These are phyloP conservation scores for Gastrophryne carolinensis DNA, from an alignment of 2,797 vertebrate genomes.

Conservation along the genomic window DNA sequence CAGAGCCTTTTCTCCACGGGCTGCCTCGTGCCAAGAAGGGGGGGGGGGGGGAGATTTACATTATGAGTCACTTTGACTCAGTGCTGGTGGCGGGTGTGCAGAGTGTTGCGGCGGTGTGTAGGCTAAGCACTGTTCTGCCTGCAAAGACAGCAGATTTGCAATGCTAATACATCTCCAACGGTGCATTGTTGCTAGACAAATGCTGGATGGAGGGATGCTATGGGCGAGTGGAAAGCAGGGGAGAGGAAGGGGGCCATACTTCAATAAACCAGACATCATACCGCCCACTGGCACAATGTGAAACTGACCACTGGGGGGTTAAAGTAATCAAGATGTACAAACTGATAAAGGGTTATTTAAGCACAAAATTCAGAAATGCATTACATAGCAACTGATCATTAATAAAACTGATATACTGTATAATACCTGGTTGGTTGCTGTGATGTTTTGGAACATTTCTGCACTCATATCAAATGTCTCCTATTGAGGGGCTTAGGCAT, in stretches of 20 bases:
- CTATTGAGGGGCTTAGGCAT: too few relatives aligned
- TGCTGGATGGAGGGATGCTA: not conserved
- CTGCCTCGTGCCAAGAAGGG: not conserved
- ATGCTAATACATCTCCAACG: slow-evolving; percentile 33
- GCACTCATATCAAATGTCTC: too few relatives aligned
- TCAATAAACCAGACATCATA: not conserved
- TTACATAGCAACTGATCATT: slow-evolving; percentile 1
- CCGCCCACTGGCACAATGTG: not conserved
- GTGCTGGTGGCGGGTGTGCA: not conserved
- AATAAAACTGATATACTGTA: too few relatives aligned
- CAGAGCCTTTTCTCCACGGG: slow-evolving; percentile 11
- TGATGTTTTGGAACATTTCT: not conserved
- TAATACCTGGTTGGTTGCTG: not conserved
- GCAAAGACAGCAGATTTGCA: slow-evolving; percentile 38
- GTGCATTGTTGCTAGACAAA: slow-evolving; percentile 13
- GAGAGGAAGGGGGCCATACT: not conserved
- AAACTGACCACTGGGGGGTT: not conserved
- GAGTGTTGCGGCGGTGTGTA: slow-evolving; percentile 32
- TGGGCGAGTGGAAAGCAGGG: not conserved
- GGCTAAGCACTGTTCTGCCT: slow-evolving; percentile 16
- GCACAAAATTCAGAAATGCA: not conserved
- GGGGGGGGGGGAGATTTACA: slow-evolving; percentile 2
- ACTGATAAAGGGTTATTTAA: not conserved
- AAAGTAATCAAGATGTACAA: not conserved
- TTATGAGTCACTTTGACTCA: slow-evolving; percentile 45